These are phyloP conservation scores for Pampus argenteus DNA, from an alignment of 2,797 vertebrate species.

Conservation along the genomic window DNA sequence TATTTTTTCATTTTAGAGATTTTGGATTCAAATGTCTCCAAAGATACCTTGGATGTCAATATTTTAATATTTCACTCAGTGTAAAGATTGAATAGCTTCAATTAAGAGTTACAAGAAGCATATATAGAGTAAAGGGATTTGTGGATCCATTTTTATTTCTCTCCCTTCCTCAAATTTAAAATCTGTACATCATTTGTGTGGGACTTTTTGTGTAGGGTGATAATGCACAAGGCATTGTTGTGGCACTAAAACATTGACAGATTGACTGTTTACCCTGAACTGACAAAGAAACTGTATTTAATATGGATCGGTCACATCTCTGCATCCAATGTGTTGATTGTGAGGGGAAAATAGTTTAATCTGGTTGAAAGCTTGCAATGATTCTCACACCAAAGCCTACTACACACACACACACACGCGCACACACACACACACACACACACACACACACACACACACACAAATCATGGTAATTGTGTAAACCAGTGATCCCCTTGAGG, in stretches of 20 bases:
- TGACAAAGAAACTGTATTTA: neutral
- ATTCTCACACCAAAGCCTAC: constrained; percentile 39
- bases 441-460: constrained; percentile 30
- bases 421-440: constrained; percentile 34
- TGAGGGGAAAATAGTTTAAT: constrained; percentile 25
- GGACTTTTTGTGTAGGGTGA: too few species aligned
- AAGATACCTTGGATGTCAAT: constrained; percentile 7
- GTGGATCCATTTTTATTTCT: neutral
- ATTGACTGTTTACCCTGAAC: too few species aligned
- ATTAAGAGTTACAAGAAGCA: neutral
- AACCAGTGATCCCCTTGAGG: constrained; percentile 64
- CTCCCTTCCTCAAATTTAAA: neutral
- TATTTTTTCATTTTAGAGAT: neutral
- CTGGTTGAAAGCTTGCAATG: constrained; percentile 23
- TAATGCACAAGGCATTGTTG: too few species aligned
- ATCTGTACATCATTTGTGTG: too few species aligned
- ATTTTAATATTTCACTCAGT: neutral
- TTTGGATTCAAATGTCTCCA: neutral
- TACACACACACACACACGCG: constrained; percentile 10
- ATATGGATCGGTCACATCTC: neutral
- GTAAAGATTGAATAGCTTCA: constrained; percentile 12
- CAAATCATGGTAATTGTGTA: constrained; percentile 63
- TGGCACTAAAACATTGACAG: too few species aligned
- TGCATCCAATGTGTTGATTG: neutral
- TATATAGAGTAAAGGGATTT: neutral